These are phyloP conservation scores for Drosophila rufa DNA, from an alignment of 1,140 invertebrate species.

Conservation along the genomic window DNA sequence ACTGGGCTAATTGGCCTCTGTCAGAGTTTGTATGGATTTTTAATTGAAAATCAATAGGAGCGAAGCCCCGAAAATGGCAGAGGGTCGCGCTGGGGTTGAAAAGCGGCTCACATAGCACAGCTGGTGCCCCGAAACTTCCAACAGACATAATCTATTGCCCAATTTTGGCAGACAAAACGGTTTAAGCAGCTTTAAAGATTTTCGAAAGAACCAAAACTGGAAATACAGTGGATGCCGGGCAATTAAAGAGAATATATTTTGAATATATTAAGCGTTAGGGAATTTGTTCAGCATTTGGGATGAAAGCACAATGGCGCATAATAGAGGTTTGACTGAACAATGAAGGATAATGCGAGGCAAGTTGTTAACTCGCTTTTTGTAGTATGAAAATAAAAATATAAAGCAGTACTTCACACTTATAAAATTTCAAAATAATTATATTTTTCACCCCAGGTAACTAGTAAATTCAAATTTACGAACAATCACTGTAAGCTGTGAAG, in stretches of 20 bases:
- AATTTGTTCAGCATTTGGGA: not conserved
- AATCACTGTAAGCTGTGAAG: constrained; percentile 3
- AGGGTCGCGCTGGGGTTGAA: not conserved
- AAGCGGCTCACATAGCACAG: constrained; percentile 19
- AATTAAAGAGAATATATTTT: not conserved
- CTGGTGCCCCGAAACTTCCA: constrained; percentile 31
- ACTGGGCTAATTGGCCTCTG: constrained; percentile 76
- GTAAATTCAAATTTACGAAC: not conserved
- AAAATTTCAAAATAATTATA: not conserved
- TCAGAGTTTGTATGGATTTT: constrained; percentile 72
- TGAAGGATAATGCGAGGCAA: too few species aligned
- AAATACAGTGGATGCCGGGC: not conserved
- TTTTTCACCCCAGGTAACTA: too few species aligned
- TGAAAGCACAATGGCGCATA: not conserved
- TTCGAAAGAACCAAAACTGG: not conserved
- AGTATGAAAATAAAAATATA: too few species aligned
- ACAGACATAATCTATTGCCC: constrained; percentile 50
- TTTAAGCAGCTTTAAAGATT: constrained; percentile 22
- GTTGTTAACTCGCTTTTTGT: too few species aligned
- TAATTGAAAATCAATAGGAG: constrained; percentile 81
- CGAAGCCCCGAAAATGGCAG: constrained; percentile 23
- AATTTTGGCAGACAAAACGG: constrained; percentile 34
- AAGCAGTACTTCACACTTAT: too few species aligned
- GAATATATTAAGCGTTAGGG: too few species aligned
- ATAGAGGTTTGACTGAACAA: too few species aligned